Conservation (phyloP, 2,888 invertebrate species). For the Eupithecia pulchellata region DNA sequence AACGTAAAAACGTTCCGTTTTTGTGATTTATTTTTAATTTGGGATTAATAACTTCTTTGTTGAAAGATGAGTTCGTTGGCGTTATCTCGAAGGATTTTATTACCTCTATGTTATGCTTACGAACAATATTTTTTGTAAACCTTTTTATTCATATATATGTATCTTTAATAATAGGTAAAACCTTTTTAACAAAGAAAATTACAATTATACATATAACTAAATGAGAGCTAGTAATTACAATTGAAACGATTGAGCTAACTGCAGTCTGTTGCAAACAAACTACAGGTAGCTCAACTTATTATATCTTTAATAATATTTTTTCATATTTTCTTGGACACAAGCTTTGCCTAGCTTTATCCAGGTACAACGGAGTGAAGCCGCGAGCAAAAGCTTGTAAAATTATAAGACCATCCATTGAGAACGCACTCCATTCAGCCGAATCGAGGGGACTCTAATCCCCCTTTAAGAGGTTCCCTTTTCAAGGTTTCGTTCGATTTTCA, state of each 20-base stretch:
- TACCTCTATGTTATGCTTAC: no score
- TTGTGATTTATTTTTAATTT: not conserved
- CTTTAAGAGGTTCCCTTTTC: slow-evolving; percentile 49
- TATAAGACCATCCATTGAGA: slow-evolving; percentile 28
- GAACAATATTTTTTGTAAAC: no score
- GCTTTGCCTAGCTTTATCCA: not conserved
- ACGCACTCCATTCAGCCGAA: slow-evolving; percentile 45
- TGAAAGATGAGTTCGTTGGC: slow-evolving; percentile 7
- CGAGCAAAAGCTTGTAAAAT: not conserved
- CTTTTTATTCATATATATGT: no score
- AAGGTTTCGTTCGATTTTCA: slow-evolving; percentile 29
- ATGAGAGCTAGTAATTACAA: no score
- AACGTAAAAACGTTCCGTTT: slow-evolving; percentile 7
- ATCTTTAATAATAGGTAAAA: no score
- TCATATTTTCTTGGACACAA: no score
- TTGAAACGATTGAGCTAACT: no score
- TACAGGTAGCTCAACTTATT: no score
- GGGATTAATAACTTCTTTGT: not conserved
- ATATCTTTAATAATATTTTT: no score
- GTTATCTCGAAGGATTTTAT: not conserved
- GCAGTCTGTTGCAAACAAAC: no score
- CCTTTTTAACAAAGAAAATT: no score
- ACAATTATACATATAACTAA: no score
- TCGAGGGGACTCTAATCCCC: slow-evolving; percentile 52
- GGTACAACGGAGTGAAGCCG: not conserved